Percentiles rank a stretch among this genome's conserved stretches.
These are phyloP conservation scores for Ceryle rudis DNA, from an alignment of 2,797 vertebrate species.

Conservation along the genomic window DNA sequence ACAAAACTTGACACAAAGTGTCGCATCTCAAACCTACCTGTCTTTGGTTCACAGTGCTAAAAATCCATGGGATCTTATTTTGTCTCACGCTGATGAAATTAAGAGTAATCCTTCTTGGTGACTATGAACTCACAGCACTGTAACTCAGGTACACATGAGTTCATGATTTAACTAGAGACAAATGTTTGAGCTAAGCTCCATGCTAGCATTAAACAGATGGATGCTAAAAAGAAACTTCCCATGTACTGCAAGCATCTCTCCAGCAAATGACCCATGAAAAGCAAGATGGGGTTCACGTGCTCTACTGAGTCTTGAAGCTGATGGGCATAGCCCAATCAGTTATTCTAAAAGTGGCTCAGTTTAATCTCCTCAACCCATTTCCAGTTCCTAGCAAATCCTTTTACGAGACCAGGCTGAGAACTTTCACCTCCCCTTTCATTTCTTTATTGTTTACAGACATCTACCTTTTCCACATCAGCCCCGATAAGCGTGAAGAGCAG, in stretches of 20 bases:
- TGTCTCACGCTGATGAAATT: background rate
- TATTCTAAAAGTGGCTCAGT: background rate
- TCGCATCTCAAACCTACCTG: background rate
- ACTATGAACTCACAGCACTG: background rate
- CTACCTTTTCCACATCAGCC: background rate
- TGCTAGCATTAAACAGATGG: background rate
- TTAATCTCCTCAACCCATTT: background rate
- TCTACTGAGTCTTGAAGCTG: background rate
- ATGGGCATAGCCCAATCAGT: background rate
- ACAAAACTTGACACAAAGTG: background rate
- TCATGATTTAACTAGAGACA: background rate
- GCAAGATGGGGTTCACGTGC: background rate
- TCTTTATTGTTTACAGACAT: constrained; percentile 37
- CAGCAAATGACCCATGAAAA: constrained; percentile 28
- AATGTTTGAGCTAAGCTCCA: background rate
- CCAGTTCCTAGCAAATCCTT: background rate
- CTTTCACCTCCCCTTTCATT: background rate
- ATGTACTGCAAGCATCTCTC: background rate
- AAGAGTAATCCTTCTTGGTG: background rate
- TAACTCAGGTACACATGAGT: background rate
- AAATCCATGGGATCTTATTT: constrained; percentile 8
- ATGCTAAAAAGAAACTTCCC: constrained; percentile 22
- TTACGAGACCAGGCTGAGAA: background rate
- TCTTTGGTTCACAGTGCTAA: background rate
- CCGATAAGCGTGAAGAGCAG: background rate